phyloP scores from a whole-genome alignment of 2,113 vertebrate genomes.

The Mastomys coucha region DNA sequence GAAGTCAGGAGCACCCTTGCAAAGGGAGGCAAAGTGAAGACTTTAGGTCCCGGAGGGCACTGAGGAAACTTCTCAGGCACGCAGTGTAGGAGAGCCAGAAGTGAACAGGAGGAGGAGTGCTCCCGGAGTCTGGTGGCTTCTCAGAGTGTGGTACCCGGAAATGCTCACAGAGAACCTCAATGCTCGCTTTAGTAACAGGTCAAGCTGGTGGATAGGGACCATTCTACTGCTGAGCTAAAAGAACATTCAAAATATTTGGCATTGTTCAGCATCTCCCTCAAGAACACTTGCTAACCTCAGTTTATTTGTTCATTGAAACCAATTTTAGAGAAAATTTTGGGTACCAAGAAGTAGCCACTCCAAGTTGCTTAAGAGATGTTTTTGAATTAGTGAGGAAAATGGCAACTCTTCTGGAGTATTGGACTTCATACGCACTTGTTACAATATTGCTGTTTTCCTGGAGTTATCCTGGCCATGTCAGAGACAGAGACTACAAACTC shows the following conservation, averaged over 20 bases:
- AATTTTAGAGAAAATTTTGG: not conserved
- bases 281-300: not conserved
- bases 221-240: not conserved
- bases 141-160: not conserved
- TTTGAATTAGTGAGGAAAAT: not conserved
- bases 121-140: not conserved
- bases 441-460: slow-evolving; percentile 1
- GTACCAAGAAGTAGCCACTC: not conserved
- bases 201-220: not conserved
- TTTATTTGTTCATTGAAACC: slow-evolving; percentile 48
- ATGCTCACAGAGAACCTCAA: not conserved
- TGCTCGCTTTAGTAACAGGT: not conserved
- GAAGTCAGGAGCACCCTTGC: slow-evolving; percentile 71
- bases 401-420: not conserved
- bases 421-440: not conserved
- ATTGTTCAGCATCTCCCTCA: not conserved
- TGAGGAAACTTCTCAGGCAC: not conserved
- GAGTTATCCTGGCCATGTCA: not conserved
- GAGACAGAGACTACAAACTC: not conserved
- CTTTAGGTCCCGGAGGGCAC: not conserved
- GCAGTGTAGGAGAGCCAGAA: not conserved
- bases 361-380: not conserved
- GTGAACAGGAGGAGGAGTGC: not conserved
- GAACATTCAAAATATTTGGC: not conserved
- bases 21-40: slow-evolving; percentile 56